Conservation (phyloP, 2,888 invertebrate genomes). For the Pachliopta kotzebuea region DNA sequence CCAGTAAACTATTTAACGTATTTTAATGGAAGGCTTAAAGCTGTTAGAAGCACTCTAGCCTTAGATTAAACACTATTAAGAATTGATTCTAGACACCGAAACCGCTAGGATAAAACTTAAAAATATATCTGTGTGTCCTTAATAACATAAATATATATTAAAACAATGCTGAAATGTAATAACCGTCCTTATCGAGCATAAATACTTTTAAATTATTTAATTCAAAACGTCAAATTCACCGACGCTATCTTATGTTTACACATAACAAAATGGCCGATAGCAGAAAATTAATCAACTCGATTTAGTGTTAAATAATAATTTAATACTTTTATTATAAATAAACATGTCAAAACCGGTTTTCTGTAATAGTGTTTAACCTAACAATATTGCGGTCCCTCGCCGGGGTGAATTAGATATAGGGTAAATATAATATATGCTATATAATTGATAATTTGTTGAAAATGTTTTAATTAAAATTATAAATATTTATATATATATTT, state of each 20-base stretch:
- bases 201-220: neutral
- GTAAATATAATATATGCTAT: constrained; percentile 24
- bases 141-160: neutral
- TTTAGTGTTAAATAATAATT: neutral
- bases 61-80: constrained; percentile 22
- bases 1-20: constrained; percentile 15
- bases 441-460: constrained; percentile 25
- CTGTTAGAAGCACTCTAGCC: constrained; percentile 23
- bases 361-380: constrained; percentile 27
- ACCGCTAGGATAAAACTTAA: neutral
- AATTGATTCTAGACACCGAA: neutral
- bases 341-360: neutral
- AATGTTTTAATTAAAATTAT: constrained; percentile 17
- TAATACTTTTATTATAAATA: neutral
- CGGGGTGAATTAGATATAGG: constrained; percentile 25
- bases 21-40: constrained; percentile 26
- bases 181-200: constrained; percentile 22
- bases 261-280: neutral
- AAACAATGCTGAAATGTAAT: constrained; percentile 9
- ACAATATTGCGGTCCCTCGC: constrained; percentile 17
- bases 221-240: neutral
- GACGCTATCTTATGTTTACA: neutral
- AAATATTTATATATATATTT: constrained; percentile 12
- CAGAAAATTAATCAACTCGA: neutral
- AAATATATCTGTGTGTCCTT: too few species aligned